These are phyloP conservation scores for Saiga tatarica DNA, from an alignment of 2,113 vertebrate genomes.

Conservation along the genomic window DNA sequence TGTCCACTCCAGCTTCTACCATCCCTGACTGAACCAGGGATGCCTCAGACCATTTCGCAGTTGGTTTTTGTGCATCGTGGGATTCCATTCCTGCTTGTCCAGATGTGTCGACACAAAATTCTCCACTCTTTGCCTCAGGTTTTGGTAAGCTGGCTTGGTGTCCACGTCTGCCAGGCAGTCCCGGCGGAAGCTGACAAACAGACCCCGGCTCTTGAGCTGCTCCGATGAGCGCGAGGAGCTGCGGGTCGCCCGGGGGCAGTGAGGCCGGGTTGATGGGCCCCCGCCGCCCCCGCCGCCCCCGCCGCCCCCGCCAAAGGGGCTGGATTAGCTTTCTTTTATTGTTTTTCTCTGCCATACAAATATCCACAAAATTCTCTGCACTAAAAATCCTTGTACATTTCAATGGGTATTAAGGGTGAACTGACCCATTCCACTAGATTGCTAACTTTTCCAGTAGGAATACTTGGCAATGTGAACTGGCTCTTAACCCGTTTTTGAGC, in stretches of 20 bases:
- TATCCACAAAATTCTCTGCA: neutral
- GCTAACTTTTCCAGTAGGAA: neutral
- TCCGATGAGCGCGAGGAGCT: slow-evolving; percentile 86
- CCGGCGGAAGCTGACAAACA: slow-evolving; percentile 95
- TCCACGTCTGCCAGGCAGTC: slow-evolving; percentile 97
- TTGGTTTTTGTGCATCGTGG: no score
- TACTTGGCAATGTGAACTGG: neutral
- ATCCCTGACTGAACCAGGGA: no score
- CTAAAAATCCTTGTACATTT: neutral
- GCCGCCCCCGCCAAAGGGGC: neutral
- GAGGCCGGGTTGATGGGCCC: slow-evolving; percentile 78
- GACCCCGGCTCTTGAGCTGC: slow-evolving; percentile 94
- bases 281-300: slow-evolving; percentile 67
- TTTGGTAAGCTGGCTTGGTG: slow-evolving; percentile 83
- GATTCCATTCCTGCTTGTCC: no score
- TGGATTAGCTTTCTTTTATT: neutral
- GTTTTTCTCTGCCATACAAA: neutral
- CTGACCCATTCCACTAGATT: neutral
- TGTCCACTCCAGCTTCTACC: no score
- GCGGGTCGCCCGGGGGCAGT: slow-evolving; percentile 91
- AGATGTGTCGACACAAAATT: no score
- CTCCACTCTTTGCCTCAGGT: no score
- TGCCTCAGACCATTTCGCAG: no score
- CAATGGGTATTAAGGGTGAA: neutral
- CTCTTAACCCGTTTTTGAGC: neutral